These are phyloP conservation scores for Venturia canescens DNA, from an alignment of 1,140 invertebrate species.

Conservation along the genomic window DNA sequence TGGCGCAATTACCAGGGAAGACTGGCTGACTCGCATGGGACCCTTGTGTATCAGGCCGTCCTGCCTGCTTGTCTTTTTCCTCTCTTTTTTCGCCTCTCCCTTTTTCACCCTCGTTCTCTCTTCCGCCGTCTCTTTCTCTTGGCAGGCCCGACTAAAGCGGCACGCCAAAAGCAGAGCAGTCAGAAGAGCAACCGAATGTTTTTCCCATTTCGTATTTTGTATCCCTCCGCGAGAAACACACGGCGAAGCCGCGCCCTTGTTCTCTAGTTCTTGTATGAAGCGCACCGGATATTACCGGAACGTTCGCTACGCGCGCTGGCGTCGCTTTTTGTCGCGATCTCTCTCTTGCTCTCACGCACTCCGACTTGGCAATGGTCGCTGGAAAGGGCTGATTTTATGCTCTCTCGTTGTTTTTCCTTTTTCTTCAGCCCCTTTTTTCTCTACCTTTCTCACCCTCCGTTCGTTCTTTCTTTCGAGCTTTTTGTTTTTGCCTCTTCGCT, in stretches of 20 bases:
- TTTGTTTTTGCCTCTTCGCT: too few relatives aligned
- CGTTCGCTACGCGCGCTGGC: too few relatives aligned
- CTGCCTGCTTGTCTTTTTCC: not conserved
- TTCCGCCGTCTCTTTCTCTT: conserved; percentile 42
- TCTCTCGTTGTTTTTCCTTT: too few relatives aligned
- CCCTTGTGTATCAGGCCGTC: conserved; percentile 67
- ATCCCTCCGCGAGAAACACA: not conserved
- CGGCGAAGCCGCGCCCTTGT: conserved; percentile 2
- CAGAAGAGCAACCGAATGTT: conserved; percentile 56
- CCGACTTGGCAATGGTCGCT: not conserved
- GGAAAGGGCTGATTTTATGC: too few relatives aligned
- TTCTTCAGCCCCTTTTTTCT: too few relatives aligned
- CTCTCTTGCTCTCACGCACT: conserved; percentile 25
- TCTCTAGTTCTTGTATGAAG: not conserved
- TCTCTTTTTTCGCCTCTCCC: not conserved
- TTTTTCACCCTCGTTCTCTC: conserved; percentile 37
- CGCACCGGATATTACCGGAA: too few relatives aligned
- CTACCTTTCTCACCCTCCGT: too few relatives aligned
- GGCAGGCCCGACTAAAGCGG: conserved; percentile 20
- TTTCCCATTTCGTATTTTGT: conserved; percentile 61
- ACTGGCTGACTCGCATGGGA: conserved; percentile 62
- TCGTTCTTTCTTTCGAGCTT: too few relatives aligned
- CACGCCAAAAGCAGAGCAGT: conserved; percentile 24
- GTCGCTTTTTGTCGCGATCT: conserved; percentile 44
- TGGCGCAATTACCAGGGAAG: conserved; percentile 74